A percentile compares a stretch with the other conserved stretches of the same genome.
phyloP scores from a whole-genome alignment of 2,797 vertebrate species.

The Poecile montanus region DNA sequence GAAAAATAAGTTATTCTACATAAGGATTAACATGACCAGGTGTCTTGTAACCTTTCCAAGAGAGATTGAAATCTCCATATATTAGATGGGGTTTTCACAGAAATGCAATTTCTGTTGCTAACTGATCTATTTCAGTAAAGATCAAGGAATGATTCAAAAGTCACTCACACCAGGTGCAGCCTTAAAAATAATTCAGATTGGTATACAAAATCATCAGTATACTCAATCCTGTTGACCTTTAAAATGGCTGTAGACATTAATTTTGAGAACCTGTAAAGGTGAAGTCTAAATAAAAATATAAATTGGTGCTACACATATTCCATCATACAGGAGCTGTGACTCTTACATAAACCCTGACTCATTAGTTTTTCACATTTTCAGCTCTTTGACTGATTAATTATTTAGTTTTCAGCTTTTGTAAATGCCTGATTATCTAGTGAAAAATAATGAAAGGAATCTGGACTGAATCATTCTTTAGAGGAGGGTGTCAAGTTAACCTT shows the following conservation, averaged over 20 bases:
- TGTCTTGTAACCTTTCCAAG: slow-evolving; percentile 38
- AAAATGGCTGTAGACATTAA: slow-evolving; percentile 43
- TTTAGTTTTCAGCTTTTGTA: slow-evolving; percentile 35
- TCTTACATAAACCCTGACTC: not conserved
- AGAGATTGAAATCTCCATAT: not conserved
- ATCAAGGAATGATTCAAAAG: slow-evolving; percentile 66
- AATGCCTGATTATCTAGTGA: slow-evolving; percentile 37
- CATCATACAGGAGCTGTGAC: not conserved
- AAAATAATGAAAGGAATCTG: slow-evolving; percentile 2
- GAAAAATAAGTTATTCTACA: not conserved
- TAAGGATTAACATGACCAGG: not conserved
- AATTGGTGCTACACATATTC: not conserved
- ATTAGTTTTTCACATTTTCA: slow-evolving; percentile 42
- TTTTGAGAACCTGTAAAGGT: slow-evolving; percentile 23
- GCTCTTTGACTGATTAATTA: slow-evolving; percentile 20
- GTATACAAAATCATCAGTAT: slow-evolving; percentile 43
- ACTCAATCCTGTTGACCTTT: slow-evolving; percentile 67
- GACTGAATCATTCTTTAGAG: slow-evolving; percentile 11
- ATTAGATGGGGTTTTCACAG: not conserved
- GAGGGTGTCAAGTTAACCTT: slow-evolving; percentile 22
- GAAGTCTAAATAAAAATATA: slow-evolving; percentile 53
- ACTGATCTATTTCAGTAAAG: slow-evolving; percentile 40
- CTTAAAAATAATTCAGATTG: slow-evolving; percentile 53
- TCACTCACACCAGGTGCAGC: slow-evolving; percentile 47
- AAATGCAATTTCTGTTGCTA: slow-evolving; percentile 34